Base-by-base conservation (phyloP, 2,888 invertebrate genomes). In the Cotesia congregata region DNA sequence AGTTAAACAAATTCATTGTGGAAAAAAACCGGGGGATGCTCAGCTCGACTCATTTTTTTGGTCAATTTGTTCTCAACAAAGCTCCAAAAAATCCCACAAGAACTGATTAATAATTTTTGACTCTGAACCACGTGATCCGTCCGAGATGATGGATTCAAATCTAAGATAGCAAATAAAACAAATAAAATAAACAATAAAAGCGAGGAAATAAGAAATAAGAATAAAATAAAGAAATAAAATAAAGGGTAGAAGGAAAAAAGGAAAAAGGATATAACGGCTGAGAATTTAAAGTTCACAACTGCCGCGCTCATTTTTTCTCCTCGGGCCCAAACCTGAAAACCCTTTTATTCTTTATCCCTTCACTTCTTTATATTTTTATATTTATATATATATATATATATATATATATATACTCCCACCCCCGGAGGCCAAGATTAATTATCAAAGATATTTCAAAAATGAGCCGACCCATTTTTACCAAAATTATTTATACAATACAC, bases 381-480 rank as follows among this genome's bases (percentile, higher is more conserved):
- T 38, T 15, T 39, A 67, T 40, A 69, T 59, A 69, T 9, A 41
- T 20, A 71, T 59, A 38, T 60, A 38, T 30, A 71, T 71, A 60
- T 61, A 59, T 41, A 65, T 7, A 40, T 41, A 38, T 41, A 20
- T 64, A 38, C 73, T 74, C 69, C 68, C 59, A 12, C 59, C 30
- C 67, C 65, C 67, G 30, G 7, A 38, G 39, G 40, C 60, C 15
- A 88, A 88, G 88, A 88, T 89, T 89, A 89, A 89, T 88, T 89
- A 89, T 88, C 88, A 86, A 84, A 80, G 86, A 85, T 88, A 88
- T 87, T 88, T 86, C 84, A 88, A 86, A 73, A 88, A 88, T 87
- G 87, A 86, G 88, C 86, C 80, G 81, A 78, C 41, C 64, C 72
- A 80, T 68, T 76, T 62, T 40, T 65, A 38, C 61, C n/a, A 67